Percentiles rank a stretch among this genome's conserved stretches.
These are phyloP conservation scores for Calliopum simillimum DNA, from an alignment of 2,888 invertebrate genomes.

Conservation along the genomic window DNA sequence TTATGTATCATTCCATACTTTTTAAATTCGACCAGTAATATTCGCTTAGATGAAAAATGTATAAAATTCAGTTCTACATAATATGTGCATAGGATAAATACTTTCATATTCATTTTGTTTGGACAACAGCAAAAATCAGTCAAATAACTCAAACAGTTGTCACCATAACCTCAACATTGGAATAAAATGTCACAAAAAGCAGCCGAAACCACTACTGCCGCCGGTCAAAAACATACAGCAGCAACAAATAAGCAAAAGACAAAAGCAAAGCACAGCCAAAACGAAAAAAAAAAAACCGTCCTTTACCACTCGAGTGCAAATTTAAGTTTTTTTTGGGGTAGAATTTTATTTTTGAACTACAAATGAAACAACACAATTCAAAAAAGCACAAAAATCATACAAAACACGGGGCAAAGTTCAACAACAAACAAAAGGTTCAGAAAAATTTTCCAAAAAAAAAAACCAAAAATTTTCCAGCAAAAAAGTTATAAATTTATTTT, in stretches of 20 bases:
- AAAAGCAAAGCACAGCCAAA: neutral
- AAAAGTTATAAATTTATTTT: constrained; percentile 18
- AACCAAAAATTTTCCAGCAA: neutral
- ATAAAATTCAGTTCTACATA: neutral
- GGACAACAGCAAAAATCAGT: neutral
- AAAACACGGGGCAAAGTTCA: neutral
- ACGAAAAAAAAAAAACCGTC: neutral
- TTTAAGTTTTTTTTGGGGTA: neutral
- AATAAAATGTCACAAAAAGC: constrained; percentile 29
- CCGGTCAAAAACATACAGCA: neutral
- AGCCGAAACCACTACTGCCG: constrained; percentile 13
- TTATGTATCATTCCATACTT: no score
- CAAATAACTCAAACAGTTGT: constrained; percentile 33
- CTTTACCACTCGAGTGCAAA: constrained; percentile 8
- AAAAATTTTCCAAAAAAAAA: constrained; percentile 17
- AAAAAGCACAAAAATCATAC: neutral
- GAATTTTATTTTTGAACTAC: neutral
- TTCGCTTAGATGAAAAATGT: neutral
- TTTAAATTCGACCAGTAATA: no score
- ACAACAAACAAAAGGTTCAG: neutral
- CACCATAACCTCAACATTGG: constrained; percentile 32
- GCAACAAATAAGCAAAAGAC: neutral
- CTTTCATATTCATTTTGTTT: no score
- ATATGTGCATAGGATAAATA: neutral
- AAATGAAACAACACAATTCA: neutral